Conservation (phyloP, 2,888 invertebrate species). For the Mesochorus sp. region DNA sequence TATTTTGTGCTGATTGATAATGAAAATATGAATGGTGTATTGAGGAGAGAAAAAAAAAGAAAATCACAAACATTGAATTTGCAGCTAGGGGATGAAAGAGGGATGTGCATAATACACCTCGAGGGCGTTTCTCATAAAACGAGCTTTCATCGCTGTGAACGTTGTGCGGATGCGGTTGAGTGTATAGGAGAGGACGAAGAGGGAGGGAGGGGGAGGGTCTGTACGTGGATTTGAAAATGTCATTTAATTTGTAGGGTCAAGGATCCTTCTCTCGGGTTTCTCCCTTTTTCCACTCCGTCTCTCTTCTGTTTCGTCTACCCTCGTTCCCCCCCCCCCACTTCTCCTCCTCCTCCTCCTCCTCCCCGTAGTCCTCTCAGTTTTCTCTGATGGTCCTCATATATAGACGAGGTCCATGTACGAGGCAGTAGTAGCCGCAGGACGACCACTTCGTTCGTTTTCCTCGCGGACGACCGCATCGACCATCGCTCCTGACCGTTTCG, state of each 20-base stretch:
- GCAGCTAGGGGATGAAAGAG: neutral
- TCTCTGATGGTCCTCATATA: slow-evolving; percentile 27
- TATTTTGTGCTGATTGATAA: neutral
- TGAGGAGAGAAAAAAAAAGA: neutral
- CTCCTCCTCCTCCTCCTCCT: neutral
- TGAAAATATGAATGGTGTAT: too few relatives aligned
- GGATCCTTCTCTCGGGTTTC: slow-evolving; percentile 43
- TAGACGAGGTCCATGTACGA: neutral
- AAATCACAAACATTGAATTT: neutral
- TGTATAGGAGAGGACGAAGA: neutral
- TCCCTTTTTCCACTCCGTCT: slow-evolving; percentile 35
- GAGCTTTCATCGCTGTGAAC: slow-evolving; percentile 33
- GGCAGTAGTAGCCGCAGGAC: slow-evolving; percentile 25
- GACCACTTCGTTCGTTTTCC: slow-evolving; percentile 33
- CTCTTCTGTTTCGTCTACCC: slow-evolving; percentile 1
- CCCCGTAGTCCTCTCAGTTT: slow-evolving; percentile 14
- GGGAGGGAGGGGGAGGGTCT: neutral
- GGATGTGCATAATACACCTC: neutral
- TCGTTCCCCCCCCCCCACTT: neutral
- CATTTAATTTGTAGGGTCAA: slow-evolving; percentile 60
- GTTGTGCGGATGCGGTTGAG: neutral
- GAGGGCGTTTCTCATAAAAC: slow-evolving; percentile 19
- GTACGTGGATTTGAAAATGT: slow-evolving; percentile 48
- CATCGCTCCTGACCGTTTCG: slow-evolving; percentile 33
- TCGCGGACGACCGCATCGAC: slow-evolving; percentile 43